Percentiles rank a stretch among this genome's conserved stretches.
Evolutionary conservation across 2,113 vertebrate species (phyloP).

Genomic region (Puffinus mauretanicus): DNA sequence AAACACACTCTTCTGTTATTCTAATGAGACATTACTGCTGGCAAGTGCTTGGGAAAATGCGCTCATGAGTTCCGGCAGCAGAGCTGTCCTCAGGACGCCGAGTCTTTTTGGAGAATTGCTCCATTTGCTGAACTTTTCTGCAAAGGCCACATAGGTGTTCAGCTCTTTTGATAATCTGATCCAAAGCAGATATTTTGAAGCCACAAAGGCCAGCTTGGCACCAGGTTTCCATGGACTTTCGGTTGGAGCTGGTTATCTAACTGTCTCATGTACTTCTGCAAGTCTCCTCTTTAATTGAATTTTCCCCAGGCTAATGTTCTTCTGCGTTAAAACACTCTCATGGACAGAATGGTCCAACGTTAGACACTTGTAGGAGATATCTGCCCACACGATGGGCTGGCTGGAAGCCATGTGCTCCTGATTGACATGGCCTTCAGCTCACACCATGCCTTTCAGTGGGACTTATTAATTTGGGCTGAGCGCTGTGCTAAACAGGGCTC

Average conservation of each 20-base stretch:
- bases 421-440: not conserved
- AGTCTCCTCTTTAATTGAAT: not conserved
- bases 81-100: not conserved
- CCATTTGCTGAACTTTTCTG: not conserved
- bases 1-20: not conserved
- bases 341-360: not conserved
- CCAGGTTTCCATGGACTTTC: not conserved
- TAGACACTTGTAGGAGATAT: not conserved
- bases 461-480: not conserved
- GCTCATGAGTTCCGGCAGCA: not conserved
- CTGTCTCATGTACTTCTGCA: not conserved
- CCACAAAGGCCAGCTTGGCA: not conserved
- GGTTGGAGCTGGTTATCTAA: not conserved
- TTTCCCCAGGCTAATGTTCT: not conserved
- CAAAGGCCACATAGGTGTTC: not conserved
- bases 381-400: not conserved
- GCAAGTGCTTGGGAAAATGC: not conserved
- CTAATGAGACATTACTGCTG: not conserved
- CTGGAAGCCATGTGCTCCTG: not conserved
- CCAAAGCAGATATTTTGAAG: not conserved
- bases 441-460: not conserved
- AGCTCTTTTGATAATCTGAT: not conserved
- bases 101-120: not conserved
- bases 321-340: not conserved
- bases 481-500: not conserved